Percentiles rank a stretch among this genome's conserved stretches.
Evolutionary conservation across 2,797 vertebrate species (phyloP).

Genomic region (Epinephelus malabaricus): DNA sequence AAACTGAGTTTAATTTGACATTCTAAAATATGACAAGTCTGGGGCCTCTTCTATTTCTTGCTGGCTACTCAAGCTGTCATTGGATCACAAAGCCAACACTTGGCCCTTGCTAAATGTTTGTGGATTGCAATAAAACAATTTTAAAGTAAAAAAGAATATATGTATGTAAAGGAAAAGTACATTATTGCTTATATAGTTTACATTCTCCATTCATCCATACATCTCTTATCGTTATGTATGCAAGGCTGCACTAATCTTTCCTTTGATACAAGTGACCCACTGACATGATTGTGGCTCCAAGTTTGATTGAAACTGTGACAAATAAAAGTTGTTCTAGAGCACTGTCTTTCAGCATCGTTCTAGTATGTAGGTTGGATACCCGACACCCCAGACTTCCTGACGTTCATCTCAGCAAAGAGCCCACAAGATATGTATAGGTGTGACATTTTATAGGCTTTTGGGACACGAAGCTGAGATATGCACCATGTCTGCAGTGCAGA

Average conservation of each 20-base stretch:
- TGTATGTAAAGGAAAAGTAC: neutral
- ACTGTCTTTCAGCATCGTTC: conserved; percentile 43
- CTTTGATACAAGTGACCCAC: conserved; percentile 24
- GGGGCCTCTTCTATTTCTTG: conserved; percentile 15
- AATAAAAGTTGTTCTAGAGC: conserved; percentile 16
- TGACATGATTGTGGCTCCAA: conserved; percentile 36
- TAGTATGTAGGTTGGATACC: conserved; percentile 52
- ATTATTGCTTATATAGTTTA: conserved; percentile 10
- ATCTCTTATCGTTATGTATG: conserved; percentile 1
- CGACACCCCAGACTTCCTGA: conserved; percentile 44
- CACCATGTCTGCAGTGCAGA: conserved; percentile 27
- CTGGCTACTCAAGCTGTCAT: conserved; percentile 1
- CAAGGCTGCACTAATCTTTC: neutral
- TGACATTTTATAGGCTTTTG: conserved; percentile 46
- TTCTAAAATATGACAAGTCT: conserved; percentile 55
- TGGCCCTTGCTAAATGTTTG: neutral
- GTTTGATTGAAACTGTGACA: conserved; percentile 29
- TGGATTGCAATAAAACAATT: conserved; percentile 5
- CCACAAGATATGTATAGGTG: conserved; percentile 30
- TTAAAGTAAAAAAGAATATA: no score
- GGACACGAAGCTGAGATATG: conserved; percentile 10
- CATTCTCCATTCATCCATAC: neutral
- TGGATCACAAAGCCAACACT: neutral
- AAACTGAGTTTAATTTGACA: conserved; percentile 57
- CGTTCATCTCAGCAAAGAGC: conserved; percentile 23